Conservation (phyloP, 2,113 vertebrate species). For the Oreochromis niloticus region DNA sequence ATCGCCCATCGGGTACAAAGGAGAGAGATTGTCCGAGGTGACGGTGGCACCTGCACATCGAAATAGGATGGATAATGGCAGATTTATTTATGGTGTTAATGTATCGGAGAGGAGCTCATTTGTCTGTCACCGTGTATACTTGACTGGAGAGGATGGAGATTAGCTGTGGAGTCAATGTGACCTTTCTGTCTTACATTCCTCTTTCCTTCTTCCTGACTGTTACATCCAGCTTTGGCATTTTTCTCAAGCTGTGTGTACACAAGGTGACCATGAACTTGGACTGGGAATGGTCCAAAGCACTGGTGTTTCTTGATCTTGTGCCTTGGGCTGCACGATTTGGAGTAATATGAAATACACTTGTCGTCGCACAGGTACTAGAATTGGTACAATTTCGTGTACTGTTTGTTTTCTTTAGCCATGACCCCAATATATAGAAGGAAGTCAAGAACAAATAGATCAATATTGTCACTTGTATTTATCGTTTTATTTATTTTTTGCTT, state of each 20-base stretch:
- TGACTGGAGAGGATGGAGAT: conserved; percentile 55
- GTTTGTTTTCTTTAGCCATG: not conserved
- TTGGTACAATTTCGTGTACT: not conserved
- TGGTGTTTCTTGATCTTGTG: not conserved
- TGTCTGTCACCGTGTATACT: conserved; percentile 29
- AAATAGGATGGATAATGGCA: not conserved
- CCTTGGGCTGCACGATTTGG: not conserved
- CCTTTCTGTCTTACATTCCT: conserved; percentile 34
- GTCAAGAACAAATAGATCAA: not conserved
- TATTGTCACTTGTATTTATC: not conserved
- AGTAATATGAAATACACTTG: conserved; percentile 6
- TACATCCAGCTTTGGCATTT: conserved; percentile 16
- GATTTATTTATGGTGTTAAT: conserved; percentile 55
- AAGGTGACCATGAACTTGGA: conserved; percentile 26
- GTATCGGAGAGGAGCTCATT: conserved; percentile 43
- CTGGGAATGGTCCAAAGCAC: conserved; percentile 10
- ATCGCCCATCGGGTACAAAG: conserved; percentile 23
- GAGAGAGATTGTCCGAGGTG: not conserved
- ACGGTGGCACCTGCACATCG: not conserved
- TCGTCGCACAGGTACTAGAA: not conserved
- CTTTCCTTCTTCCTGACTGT: not conserved
- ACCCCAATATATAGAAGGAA: not conserved
- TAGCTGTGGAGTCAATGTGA: conserved; percentile 44
- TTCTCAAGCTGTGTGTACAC: not conserved
- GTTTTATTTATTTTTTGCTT: not conserved